Evolutionary conservation across 2,797 vertebrate species (phyloP).

Genomic region (Myotis myotis): DNA sequence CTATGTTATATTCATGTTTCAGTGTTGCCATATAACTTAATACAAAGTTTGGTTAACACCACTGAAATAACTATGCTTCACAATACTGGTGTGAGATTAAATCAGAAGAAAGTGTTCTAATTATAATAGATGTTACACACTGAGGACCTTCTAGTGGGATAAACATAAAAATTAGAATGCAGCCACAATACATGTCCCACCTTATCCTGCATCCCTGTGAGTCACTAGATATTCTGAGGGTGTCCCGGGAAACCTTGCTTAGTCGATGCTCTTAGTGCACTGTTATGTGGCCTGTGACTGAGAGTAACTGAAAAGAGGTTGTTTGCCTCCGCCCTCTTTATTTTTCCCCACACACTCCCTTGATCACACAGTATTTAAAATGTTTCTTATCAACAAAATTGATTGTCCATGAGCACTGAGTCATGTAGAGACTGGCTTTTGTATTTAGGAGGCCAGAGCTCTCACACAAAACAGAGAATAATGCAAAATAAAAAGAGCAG

Average conservation of each 20-base stretch:
- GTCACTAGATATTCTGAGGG: neutral
- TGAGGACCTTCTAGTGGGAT: neutral
- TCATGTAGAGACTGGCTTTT: neutral
- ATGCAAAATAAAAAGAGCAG: neutral
- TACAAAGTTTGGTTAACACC: neutral
- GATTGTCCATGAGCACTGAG: neutral
- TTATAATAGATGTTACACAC: neutral
- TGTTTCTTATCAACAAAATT: conserved; percentile 7
- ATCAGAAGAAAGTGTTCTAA: neutral
- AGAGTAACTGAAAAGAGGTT: neutral
- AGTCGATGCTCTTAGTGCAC: neutral
- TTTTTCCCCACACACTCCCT: neutral
- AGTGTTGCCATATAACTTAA: neutral
- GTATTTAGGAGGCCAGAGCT: neutral
- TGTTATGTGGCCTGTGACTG: neutral
- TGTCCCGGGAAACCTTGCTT: neutral
- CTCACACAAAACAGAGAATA: neutral
- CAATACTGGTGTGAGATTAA: neutral
- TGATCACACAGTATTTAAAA: neutral
- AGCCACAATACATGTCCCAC: neutral
- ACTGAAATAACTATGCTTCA: conserved; percentile 6
- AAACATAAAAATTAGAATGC: neutral
- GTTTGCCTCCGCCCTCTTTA: neutral
- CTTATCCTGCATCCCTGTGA: neutral
- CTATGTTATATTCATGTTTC: neutral